Base-by-base conservation (phyloP, 2,888 invertebrate species). In the Hydriomena furcata region DNA sequence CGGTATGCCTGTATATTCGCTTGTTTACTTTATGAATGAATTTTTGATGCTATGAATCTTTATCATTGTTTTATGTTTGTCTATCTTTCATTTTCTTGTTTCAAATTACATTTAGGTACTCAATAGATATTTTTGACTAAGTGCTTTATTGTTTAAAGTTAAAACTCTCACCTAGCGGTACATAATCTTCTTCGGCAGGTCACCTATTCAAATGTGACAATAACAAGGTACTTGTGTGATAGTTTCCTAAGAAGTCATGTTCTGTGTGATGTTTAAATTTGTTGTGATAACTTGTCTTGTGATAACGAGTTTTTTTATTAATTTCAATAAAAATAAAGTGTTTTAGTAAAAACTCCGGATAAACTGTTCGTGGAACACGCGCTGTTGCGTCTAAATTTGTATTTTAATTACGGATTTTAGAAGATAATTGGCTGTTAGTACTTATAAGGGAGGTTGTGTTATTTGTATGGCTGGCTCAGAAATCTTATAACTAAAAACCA, bases 281-380 rank as follows among this genome's bases (percentile, higher is more conserved):
- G 55, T 54, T 60, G 57, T 60, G 85, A 83, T 85, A 79, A 79
- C n/a, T n/a, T 17, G 4, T 2, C 82, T 84, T 84, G 84, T 84
- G 86, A 82, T 84, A 84, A 65, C 67, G 74, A 71, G 65, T 75
- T 69, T 65, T 66, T 17, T 56, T 65, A 64, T 63, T 68, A 68
- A 66, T 73, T 73, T 71, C 70, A 60, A 63, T 68, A 68, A 60
- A 66, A 61, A 62, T 71, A 66, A 74, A 79, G 78, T 76, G 78
- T 74, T 67, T 76, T 70, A 72, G 74, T 70, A 68, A 68, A 56
- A 74, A 66, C 65, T 62, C 70, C 71, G 72, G 72, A 78, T 71
- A 73, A 71, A 76, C 74, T 74, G 71, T 80, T 83, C 75, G 73
- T 86, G 82, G 89, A 88, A 88, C 89, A 89, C 89, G 89, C 89